phyloP scores from a whole-genome alignment of 2,113 vertebrate genomes.

The Protomyctophum bolini region DNA sequence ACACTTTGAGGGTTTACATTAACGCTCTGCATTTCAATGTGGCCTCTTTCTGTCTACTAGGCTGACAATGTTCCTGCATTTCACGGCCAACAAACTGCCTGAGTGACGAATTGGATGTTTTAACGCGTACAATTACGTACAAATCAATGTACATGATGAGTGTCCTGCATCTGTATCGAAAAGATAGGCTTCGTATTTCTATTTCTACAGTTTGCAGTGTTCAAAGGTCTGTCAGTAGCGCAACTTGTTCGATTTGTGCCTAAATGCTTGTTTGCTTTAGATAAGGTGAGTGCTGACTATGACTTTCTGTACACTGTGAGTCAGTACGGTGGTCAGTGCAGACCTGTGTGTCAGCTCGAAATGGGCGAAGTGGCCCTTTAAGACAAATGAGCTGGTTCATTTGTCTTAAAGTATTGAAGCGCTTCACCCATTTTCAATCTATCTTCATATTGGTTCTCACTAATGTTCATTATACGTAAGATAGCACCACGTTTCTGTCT shows the following conservation, averaged over 20 bases:
- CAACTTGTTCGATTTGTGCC: not conserved
- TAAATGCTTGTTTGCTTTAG: not conserved
- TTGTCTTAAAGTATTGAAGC: no score
- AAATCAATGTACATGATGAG: not conserved
- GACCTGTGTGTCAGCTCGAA: no score
- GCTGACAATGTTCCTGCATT: not conserved
- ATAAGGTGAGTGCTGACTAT: constrained; percentile 7
- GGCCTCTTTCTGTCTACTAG: no score
- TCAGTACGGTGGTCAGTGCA: not conserved
- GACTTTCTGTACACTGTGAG: not conserved
- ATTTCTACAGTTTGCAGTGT: not conserved
- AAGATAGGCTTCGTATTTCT: not conserved
- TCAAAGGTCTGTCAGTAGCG: constrained; percentile 3
- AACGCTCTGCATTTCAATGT: no score
- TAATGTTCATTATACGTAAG: no score
- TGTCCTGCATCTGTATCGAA: not conserved
- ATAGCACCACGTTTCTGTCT: no score
- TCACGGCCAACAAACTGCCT: not conserved
- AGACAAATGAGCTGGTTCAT: no score
- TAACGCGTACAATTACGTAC: not conserved
- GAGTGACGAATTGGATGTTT: not conserved
- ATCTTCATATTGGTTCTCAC: no score
- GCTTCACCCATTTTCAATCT: no score
- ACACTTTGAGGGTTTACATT: no score
- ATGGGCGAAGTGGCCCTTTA: no score